Base-by-base conservation (phyloP, 1,140 invertebrate genomes). In the Saccostrea glomerata region DNA sequence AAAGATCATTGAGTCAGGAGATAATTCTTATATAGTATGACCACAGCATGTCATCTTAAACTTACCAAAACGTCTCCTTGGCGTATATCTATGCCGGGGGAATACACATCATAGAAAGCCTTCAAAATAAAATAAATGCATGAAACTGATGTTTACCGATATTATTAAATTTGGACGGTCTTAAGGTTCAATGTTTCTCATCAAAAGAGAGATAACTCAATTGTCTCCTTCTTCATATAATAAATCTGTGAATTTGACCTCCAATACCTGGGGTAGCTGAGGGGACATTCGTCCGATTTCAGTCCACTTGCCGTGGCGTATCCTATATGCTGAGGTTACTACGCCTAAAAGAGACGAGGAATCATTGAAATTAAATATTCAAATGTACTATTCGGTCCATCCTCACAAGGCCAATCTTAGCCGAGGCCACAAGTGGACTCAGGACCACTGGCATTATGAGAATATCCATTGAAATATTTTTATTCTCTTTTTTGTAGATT, bases 241-340 rank as follows among this genome's bases (percentile, higher is more conserved):
- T 20, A 20, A 47, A 40, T 54, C 47, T 55, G 17, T 55, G 17
- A 11, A 9, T 55, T 84, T 23, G 9, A 47, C 13, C 7, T 15
- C 12, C 12, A 56, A 17, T 56, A 95, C 94, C 93, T 95, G 92
- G 25, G 95, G 95, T 56, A 92, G 85, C 84, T 95, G 94, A 12
- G 95, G 95, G 20, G 93, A 94, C 91, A 94, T 94, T 23, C 94
- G 87, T 55, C 95, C 95, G 84, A 95, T 93, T 87, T 95, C 94
- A 25, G 90, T 92, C 94, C 94, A 95, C 58, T 88, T 84, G 0
- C 91, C 92, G 77, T 93, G 77, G 12, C 94, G 89, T 47, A 95
- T 92, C 82, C 94, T 85, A 88, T 95, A 95, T 0, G 93, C 95
- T 4, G 94, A 93, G 23, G 92, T 94, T 0, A 95, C 95, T 36